A percentile compares a stretch with the other conserved stretches of the same genome.
Evolutionary conservation across 2,113 vertebrate species (phyloP).

Genomic region (Ursus arctos): DNA sequence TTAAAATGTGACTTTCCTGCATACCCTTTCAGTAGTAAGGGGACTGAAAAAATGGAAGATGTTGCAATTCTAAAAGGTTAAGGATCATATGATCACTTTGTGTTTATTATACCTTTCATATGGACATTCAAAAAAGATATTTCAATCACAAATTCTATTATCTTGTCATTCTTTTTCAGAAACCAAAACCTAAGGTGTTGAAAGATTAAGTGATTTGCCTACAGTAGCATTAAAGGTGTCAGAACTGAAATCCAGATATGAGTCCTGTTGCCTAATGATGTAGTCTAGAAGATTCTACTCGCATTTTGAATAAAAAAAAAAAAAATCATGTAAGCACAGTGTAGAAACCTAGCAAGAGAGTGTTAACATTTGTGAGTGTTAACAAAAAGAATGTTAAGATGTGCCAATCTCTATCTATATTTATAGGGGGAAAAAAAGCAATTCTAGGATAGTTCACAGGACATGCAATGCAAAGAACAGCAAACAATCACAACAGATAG

Average conservation of each 20-base stretch:
- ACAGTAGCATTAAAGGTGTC: neutral
- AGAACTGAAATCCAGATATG: neutral
- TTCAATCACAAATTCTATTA: neutral
- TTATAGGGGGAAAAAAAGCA: conserved; percentile 59
- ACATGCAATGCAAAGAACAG: conserved; percentile 73
- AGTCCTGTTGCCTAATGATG: neutral
- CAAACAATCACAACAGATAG: conserved; percentile 71
- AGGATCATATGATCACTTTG: neutral
- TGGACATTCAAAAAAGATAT: neutral
- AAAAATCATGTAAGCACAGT: conserved; percentile 11
- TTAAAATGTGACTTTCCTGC: neutral
- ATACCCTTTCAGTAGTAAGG: neutral
- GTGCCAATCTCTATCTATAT: conserved; percentile 6
- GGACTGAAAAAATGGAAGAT: neutral
- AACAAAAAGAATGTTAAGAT: neutral
- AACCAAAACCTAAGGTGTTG: neutral
- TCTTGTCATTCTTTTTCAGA: conserved; percentile 27
- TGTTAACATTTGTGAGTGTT: conserved; percentile 5
- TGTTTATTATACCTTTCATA: conserved; percentile 18
- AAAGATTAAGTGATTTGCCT: conserved; percentile 32
- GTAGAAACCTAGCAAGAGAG: conserved; percentile 44
- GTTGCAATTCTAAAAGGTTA: neutral
- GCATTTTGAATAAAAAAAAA: neutral
- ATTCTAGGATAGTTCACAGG: conserved; percentile 70
- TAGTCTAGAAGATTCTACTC: neutral